Evolutionary conservation across 2,888 invertebrate species (phyloP).

Genomic region (Tipula confusa): DNA sequence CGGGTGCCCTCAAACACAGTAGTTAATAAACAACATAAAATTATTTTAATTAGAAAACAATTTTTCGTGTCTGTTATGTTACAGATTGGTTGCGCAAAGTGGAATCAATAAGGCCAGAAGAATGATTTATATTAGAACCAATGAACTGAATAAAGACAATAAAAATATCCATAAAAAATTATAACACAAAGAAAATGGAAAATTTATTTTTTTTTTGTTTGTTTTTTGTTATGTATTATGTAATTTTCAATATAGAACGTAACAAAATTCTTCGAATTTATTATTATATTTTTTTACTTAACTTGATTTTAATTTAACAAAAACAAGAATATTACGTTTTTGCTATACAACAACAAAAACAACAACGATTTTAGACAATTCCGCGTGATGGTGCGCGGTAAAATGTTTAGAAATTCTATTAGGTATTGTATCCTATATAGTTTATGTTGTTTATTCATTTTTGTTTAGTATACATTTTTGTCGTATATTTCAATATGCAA

Average conservation of each 20-base stretch:
- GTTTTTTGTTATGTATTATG: background rate
- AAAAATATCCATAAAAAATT: background rate
- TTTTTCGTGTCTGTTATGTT: background rate
- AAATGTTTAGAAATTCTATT: background rate
- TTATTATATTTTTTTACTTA: background rate
- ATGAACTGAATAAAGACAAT: constrained; percentile 20
- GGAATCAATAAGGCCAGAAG: background rate
- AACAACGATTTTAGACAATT: background rate
- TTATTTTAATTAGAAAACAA: background rate
- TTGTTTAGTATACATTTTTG: background rate
- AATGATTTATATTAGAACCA: background rate
- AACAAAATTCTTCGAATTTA: background rate
- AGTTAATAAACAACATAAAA: background rate
- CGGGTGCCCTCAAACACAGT: no score
- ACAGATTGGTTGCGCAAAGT: background rate
- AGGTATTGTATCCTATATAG: constrained; percentile 5
- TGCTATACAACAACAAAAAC: background rate
- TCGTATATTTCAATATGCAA: background rate
- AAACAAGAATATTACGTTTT: background rate
- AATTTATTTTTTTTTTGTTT: background rate
- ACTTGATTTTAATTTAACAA: constrained; percentile 25
- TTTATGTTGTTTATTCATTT: background rate
- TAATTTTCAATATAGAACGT: background rate
- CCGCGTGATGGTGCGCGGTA: background rate
- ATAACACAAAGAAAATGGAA: constrained; percentile 12